Evolutionary conservation across 2,113 vertebrate species (phyloP), one percentile per base, ranked within the genome.

Genomic region (Isichthys henryi): DNA sequence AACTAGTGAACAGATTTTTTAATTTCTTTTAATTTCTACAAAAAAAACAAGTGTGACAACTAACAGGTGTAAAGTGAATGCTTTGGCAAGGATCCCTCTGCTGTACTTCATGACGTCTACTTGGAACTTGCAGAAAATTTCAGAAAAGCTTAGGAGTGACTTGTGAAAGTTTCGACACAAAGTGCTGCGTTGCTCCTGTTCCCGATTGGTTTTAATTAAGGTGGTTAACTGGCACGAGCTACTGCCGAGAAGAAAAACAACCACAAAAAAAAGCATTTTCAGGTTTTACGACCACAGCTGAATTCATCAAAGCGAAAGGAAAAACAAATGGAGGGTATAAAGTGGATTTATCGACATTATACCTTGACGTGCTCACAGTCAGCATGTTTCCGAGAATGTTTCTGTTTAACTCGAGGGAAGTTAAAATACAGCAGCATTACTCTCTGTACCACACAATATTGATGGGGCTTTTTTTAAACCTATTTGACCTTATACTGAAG

Each of bases 231-330:
- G 84, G 82, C 70, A 82, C 89, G 87, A 90, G 90, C 91, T 92
- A 89, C 90, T 89, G 50, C 90, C 0, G 5, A 93, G 92, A 92
- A 93, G 88, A 93, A 94, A 92, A 89, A 88, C 90, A 52, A 92
- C 88, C 56, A 74, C 91, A 91, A 93, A 93, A 95, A 93, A 94
- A 94, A 92, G 92, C 91, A 92, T 92, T 90, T 92, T 94, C 92
- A 21, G 90, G 49, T 91, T 94, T 95, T 93, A 94, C 86, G 91
- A 91, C 89, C 91, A 89, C 88, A 87, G 93, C 92, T 62, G 86
- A 90, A 94, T 94, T 94, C 92, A 93, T 35, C 11, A 70, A 88
- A 88, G 62, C 86, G 74, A 74, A 91, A 88, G 88, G 88, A 91
- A 84, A 90, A 93, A 83, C 85, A 84, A 92, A 90, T 90, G 89